Evolutionary conservation across 1,140 invertebrate genomes (phyloP).

Genomic region (Luehdorfia chinensis): DNA sequence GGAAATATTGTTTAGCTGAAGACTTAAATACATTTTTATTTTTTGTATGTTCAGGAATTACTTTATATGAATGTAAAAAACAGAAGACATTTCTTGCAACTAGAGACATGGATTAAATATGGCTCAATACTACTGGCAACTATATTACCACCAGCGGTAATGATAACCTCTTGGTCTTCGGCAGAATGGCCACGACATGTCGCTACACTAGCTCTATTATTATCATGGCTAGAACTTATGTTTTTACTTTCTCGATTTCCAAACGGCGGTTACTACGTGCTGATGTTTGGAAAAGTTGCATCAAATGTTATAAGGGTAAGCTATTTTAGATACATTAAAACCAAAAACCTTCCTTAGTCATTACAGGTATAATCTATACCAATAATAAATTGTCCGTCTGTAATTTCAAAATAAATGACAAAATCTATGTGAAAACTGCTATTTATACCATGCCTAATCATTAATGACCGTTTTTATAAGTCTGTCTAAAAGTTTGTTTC

Average conservation of each 20-base stretch:
- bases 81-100: constrained; percentile 61
- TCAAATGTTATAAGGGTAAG: constrained; percentile 71
- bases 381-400: no score
- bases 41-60: no score
- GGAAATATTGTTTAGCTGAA: no score
- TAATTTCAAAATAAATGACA: no score
- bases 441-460: no score
- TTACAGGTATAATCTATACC: no score
- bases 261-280: constrained; percentile 74
- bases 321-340: neutral
- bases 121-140: constrained; percentile 48
- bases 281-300: constrained; percentile 77
- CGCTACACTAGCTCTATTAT: constrained; percentile 70
- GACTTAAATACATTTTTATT: no score
- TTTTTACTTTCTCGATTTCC: constrained; percentile 76
- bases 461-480: no score
- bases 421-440: no score
- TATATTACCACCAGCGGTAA: constrained; percentile 37
- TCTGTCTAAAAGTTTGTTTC: no score
- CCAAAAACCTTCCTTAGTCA: neutral
- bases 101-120: constrained; percentile 74
- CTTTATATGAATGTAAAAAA: constrained; percentile 64
- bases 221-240: constrained; percentile 77
- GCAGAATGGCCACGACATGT: constrained; percentile 72
- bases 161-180: constrained; percentile 25